Evolutionary conservation across 2,113 vertebrate genomes (phyloP).

Genomic region (Marmota flaviventris): DNA sequence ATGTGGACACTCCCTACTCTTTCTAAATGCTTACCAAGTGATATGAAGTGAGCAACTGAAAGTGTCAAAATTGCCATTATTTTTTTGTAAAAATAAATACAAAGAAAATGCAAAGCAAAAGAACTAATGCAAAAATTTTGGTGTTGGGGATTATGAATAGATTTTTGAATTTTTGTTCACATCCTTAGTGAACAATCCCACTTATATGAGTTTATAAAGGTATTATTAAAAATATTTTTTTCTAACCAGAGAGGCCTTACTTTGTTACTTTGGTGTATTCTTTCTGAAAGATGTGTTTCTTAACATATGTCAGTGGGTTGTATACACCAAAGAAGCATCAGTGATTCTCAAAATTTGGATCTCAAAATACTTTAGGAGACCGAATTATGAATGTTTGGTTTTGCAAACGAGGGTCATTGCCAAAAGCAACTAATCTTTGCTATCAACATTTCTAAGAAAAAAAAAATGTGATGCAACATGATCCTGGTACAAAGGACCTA

Average conservation of each 20-base stretch:
- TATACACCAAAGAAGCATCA: not conserved
- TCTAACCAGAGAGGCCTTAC: not conserved
- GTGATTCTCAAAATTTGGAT: not conserved
- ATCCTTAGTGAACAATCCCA: not conserved
- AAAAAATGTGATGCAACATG: not conserved
- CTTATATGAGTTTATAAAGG: not conserved
- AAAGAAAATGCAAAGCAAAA: not conserved
- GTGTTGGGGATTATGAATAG: not conserved
- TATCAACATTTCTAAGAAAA: not conserved
- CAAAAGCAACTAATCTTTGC: not conserved
- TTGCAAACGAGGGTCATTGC: not conserved
- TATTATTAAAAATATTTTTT: not conserved
- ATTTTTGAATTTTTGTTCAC: not conserved
- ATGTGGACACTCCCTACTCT: not conserved
- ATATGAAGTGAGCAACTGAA: not conserved
- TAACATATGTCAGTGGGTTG: not conserved
- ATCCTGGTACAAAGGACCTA: not conserved
- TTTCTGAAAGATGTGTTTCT: not conserved
- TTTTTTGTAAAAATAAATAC: not conserved
- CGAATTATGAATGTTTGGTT: not conserved
- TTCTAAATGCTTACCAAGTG: not conserved
- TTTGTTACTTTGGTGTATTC: not conserved
- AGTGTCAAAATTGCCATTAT: not conserved
- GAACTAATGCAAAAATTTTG: not conserved
- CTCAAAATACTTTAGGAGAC: conserved; percentile 15